Evolutionary conservation across 2,797 vertebrate genomes (phyloP), one percentile per base, ranked within the genome.

Genomic region (Microctenopoma lineatum): DNA sequence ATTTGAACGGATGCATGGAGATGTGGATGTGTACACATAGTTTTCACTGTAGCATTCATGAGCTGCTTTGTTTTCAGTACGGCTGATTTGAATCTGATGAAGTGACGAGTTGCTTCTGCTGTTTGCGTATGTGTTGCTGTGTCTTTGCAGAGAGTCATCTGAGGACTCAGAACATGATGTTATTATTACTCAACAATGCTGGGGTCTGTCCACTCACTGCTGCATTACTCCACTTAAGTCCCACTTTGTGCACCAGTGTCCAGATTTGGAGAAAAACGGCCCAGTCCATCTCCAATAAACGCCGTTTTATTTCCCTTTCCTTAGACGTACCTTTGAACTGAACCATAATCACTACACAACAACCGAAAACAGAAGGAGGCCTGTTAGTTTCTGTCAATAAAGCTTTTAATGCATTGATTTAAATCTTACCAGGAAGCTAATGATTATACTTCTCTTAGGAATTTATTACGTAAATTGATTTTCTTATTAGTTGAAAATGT

Each of bases 151-250:
- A 61, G 62, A 67, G 59, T 70, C 67, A 66, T 26, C 27, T 47
- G 27, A 75, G 64, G 68, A 79, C 25, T 32, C n/a, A 38, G 72
- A 76, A 75, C 70, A 79, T 21, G 36, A 77, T 46, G 58, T 44
- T 66, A 53, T 84, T 58, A 61, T 77, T 69, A 75, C 70, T 77
- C 81, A 84, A 73, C 79, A 82, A 52, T 71, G 57, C 57, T 73
- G 68, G 83, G 62, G 71, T 71, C 76, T 72, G 63, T 75, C 71
- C 68, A 59, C 52, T 77, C 67, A 65, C 38, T 54, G 16, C 53
- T 60, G 74, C 70, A 16, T 55, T 26, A 71, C 45, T 75, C 63
- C 32, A 73, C 63, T 75, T 65, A 71, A 47, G 75, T 79, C 36
- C 46, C 39, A 27, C 73, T 67, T 27, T 3, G 53, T 58, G 45